Base-by-base conservation (phyloP, 2,113 vertebrate genomes). In the Engystomops pustulosus region DNA sequence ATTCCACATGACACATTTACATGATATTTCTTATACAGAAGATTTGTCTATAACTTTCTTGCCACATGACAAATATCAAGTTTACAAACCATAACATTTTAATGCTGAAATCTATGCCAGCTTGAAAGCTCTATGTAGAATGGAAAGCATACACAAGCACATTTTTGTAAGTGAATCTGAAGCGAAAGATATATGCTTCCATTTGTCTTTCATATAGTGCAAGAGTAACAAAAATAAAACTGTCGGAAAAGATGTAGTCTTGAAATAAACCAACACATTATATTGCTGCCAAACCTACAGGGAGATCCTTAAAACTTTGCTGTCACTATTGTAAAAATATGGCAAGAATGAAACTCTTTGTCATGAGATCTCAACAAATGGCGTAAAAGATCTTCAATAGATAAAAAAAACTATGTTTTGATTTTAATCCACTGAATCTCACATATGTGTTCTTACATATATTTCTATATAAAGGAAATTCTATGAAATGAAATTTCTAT, bases 181-280 rank as follows among this genome's bases (percentile, higher is more conserved):
- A 78, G 45, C 78, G 27, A 38, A 55, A 84, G 32, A 84, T 69
- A 68, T 69, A 78, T 84, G n/a, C 67, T 84, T 78, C 60, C 44
- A 77, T 84, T 84, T 78, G 72, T 84, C 60, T 84, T 84, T 78
- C 60, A 69, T 68, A 84, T 78, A 68, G 58, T 84, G 74, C 74
- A 78, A 55, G 60, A 68, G 47, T 78, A 84, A 62, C 81, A 55
- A 53, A 78, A 78, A 84, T 84, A 84, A 84, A 84, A 78, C 82
- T 84, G 82, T 58, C 82, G 55, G 62, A 45, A 78, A 78, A 78
- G 74, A 84, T 76, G 72, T 78, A 84, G 62, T 36, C 74, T 69
- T 77, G 74, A 78, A 78, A 84, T 84, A 84, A 84, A 78, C 82
- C 82, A 84, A 69, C 62, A 78, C 45, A 78, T 84, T 84, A 78